A percentile compares a stretch with the other conserved stretches of the same genome.
phyloP scores from a whole-genome alignment of 2,888 invertebrate species.

The Clanis bilineata region DNA sequence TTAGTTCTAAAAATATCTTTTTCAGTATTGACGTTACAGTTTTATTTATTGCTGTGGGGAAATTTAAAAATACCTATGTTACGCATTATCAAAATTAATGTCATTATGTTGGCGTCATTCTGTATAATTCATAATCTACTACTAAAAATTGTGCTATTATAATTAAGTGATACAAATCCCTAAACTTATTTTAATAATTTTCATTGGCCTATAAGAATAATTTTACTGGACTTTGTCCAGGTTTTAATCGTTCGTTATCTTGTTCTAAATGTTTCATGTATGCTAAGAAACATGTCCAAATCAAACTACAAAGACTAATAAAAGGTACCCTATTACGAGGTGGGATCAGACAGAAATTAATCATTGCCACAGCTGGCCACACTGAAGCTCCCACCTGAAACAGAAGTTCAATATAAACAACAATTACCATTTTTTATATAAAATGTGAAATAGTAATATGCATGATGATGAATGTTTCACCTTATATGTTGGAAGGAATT shows the following conservation, averaged over 20 bases:
- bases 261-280: slow-evolving; percentile 88
- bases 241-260: slow-evolving; percentile 48
- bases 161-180: background rate
- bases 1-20: too few species aligned
- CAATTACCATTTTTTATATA: background rate
- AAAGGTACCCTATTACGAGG: slow-evolving; percentile 89
- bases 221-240: slow-evolving; percentile 38
- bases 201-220: slow-evolving; percentile 41
- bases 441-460: background rate
- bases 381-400: slow-evolving; percentile 86
- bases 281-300: slow-evolving; percentile 91
- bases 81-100: too few species aligned
- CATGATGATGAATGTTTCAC: slow-evolving; percentile 51
- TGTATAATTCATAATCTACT: slow-evolving; percentile 13
- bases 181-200: background rate
- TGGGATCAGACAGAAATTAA: slow-evolving; percentile 87
- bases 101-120: too few species aligned
- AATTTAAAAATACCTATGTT: too few species aligned
- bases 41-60: too few species aligned
- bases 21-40: too few species aligned
- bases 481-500: slow-evolving; percentile 89
- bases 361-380: slow-evolving; percentile 89
- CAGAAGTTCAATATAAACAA: background rate
- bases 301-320: slow-evolving; percentile 87
- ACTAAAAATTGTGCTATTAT: slow-evolving; percentile 10